phyloP scores from a whole-genome alignment of 1,140 invertebrate species.

The Bombus terrestris region DNA sequence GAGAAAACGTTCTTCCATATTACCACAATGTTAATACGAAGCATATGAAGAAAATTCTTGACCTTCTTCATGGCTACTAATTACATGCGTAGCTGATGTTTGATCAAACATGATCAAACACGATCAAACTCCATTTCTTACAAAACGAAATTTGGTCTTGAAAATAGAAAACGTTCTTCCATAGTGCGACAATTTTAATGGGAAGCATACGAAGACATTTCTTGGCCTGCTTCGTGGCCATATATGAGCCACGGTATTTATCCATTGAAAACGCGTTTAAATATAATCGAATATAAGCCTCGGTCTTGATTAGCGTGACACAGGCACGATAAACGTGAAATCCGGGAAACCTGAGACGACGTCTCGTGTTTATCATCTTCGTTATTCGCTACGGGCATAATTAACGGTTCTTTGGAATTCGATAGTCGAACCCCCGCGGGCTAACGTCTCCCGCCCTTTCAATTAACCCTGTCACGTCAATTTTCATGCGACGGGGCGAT shows the following conservation, averaged over 20 bases:
- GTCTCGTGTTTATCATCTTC: background rate
- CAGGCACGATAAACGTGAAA: background rate
- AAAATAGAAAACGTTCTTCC: fast-evolving
- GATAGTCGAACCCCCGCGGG: background rate
- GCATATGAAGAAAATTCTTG: too few species aligned
- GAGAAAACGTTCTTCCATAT: too few species aligned
- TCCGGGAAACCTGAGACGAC: background rate
- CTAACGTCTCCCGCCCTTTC: background rate
- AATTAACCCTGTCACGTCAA: slow-evolving; percentile 40
- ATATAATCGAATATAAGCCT: background rate
- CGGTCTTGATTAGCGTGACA: background rate
- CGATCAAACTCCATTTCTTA: too few species aligned
- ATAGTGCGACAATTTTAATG: too few species aligned
- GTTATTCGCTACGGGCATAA: background rate
- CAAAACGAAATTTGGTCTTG: too few species aligned
- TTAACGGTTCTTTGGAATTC: background rate
- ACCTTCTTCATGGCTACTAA: fast-evolving
- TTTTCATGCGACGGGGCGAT: slow-evolving; percentile 25
- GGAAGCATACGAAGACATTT: too few species aligned
- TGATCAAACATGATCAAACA: too few species aligned
- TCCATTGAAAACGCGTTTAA: too few species aligned
- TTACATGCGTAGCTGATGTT: fast-evolving
- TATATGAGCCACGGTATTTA: too few species aligned
- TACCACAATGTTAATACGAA: too few species aligned
- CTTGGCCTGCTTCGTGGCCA: too few species aligned